These are phyloP conservation scores for Tribolium castaneum DNA, from an alignment of 1,140 invertebrate species.

Conservation along the genomic window DNA sequence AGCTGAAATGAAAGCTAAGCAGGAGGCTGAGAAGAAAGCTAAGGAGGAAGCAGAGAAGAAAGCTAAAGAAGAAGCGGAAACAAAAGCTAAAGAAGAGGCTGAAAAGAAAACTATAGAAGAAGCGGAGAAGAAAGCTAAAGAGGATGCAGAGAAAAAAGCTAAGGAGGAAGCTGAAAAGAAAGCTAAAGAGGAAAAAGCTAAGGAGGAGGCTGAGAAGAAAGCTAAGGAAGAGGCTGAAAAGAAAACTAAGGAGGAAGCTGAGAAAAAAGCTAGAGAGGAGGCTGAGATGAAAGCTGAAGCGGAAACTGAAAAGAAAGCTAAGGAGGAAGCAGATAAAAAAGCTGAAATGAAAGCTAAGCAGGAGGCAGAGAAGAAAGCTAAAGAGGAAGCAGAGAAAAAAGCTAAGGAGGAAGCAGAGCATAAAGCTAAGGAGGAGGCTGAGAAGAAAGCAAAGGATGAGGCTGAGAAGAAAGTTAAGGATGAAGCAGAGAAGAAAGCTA, in stretches of 20 bases:
- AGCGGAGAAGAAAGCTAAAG: slow-evolving; percentile 32
- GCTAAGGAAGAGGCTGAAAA: slow-evolving; percentile 44
- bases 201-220: slow-evolving; percentile 45
- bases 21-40: slow-evolving; percentile 36
- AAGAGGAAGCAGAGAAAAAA: slow-evolving; percentile 60
- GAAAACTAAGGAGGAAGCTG: slow-evolving; percentile 49
- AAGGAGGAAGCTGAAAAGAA: not conserved
- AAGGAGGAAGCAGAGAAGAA: slow-evolving; percentile 50
- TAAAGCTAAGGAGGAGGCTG: slow-evolving; percentile 59
- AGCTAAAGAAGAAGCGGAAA: slow-evolving; percentile 52
- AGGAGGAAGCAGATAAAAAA: slow-evolving; percentile 47
- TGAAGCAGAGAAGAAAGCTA: slow-evolving; percentile 50
- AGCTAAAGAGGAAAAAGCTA: slow-evolving; percentile 19
- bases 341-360: slow-evolving; percentile 56
- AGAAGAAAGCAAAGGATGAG: slow-evolving; percentile 50
- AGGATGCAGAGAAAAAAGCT: slow-evolving; percentile 9
- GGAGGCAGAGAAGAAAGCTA: slow-evolving; percentile 62
- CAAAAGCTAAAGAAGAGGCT: slow-evolving; percentile 44
- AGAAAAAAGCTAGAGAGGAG: slow-evolving; percentile 47
- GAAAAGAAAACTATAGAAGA: slow-evolving; percentile 18
- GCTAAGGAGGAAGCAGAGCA: slow-evolving; percentile 54
- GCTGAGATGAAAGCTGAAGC: slow-evolving; percentile 48
- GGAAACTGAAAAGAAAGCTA: slow-evolving; percentile 50
- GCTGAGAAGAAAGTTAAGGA: slow-evolving; percentile 47
- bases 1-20: slow-evolving; percentile 37